phyloP scores from a whole-genome alignment of 1,140 invertebrate genomes.

The Trypoxylus dichotomus region DNA sequence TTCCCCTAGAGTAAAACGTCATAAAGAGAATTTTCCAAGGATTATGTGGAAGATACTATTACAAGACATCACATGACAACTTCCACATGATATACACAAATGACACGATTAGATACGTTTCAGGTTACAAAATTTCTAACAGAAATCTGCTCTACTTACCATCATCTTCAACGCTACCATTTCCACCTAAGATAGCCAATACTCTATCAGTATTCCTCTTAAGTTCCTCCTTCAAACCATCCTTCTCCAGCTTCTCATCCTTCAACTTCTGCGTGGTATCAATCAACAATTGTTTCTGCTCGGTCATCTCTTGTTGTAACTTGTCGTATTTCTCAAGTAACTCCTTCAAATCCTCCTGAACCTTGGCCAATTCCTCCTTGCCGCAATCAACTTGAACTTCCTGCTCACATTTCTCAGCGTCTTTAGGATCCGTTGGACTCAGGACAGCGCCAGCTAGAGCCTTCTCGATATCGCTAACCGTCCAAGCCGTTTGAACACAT shows the following conservation, averaged over 20 bases:
- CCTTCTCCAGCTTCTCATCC: slow-evolving; percentile 68
- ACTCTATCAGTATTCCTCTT: slow-evolving; percentile 71
- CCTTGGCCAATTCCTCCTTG: slow-evolving; percentile 62
- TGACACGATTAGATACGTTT: too few relatives aligned
- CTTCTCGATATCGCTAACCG: slow-evolving; percentile 69
- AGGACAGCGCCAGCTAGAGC: slow-evolving; percentile 65
- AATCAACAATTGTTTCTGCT: slow-evolving; percentile 55
- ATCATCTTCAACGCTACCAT: slow-evolving; percentile 38
- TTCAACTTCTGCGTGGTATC: slow-evolving; percentile 59
- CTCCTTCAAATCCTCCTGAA: slow-evolving; percentile 61
- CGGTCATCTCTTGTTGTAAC: slow-evolving; percentile 47
- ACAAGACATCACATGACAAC: too few relatives aligned
- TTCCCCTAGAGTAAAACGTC: too few relatives aligned
- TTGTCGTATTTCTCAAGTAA: slow-evolving; percentile 50
- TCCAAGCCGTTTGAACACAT: slow-evolving; percentile 71
- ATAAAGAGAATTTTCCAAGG: too few relatives aligned
- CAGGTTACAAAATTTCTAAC: too few relatives aligned
- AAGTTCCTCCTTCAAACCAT: slow-evolving; percentile 70
- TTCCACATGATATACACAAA: too few relatives aligned
- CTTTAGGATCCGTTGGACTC: slow-evolving; percentile 46
- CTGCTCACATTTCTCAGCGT: slow-evolving; percentile 49
- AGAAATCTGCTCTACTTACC: background rate
- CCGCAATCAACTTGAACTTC: slow-evolving; percentile 70
- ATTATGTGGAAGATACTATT: too few relatives aligned
- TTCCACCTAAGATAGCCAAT: slow-evolving; percentile 65